Evolutionary conservation across 1,140 invertebrate species (phyloP), one percentile per base, ranked within the genome.

Genomic region (Caenorhabditis inopinata): DNA sequence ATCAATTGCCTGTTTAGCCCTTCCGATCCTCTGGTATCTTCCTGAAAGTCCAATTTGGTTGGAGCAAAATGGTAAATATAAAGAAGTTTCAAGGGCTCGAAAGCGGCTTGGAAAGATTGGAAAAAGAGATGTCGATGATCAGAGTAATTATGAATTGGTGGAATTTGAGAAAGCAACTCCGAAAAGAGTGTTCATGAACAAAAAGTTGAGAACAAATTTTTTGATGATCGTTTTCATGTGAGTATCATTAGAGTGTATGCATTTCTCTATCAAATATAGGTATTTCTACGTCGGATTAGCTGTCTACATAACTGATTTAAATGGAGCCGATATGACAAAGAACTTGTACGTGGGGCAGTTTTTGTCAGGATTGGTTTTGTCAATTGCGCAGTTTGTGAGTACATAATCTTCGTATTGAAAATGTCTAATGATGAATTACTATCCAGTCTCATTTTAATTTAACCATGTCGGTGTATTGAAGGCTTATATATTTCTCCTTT

Each of bases 31-130:
- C n/a, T 38, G 29, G 29, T 68, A 42, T 35, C 58, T 68, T 16
- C 58, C 58, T 5, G 58, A 68, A 38, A 68, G 58, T 68, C 58
- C 58, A 42, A 68, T 68, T 21, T 68, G 58, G 58, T 68, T 68
- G 58, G 58, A 68, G 23, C 58, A 68, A 29, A 68, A 68, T 9
- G 2, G 38, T 9, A 68, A 68, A 42, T 29, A 68, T 21, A 25
- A 68, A 68, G 18, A 68, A 38, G 58, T 32, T 2, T 38, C 58
- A 12, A 68, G 18, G 38, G 58, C 58, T 18, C n/a, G 58, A 42
- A 68, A 68, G 38, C 25, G 58, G 23, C 21, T 68, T 7, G 16
- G 27, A 38, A n/a, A 21, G 9, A 68, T 68, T 11, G 27, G 32
- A 29, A 25, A 25, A 42, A 6, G 35, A 9, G 18, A 23, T 3